Percentiles rank a stretch among this genome's conserved stretches.
These are phyloP conservation scores for Lasioglossum calceatum DNA, from an alignment of 2,888 invertebrate species.

Conservation along the genomic window DNA sequence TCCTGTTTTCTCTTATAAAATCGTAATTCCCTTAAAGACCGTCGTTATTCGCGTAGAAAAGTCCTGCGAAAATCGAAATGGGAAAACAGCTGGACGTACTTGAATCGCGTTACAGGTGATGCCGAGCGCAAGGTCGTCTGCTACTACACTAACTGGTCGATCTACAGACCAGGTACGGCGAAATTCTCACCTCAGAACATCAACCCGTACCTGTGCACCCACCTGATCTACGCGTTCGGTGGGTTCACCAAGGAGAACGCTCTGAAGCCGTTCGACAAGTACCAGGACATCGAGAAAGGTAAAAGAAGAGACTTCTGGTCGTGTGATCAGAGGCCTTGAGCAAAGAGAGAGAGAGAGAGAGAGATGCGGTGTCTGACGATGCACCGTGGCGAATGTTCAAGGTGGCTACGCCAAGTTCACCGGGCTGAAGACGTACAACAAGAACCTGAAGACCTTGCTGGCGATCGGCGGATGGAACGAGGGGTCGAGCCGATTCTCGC, in stretches of 20 bases:
- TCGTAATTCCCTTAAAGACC: neutral
- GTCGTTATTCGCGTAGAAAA: neutral
- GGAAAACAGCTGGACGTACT: neutral
- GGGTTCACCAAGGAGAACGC: conserved; percentile 96
- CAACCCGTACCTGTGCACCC: conserved; percentile 97
- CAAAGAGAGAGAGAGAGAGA: neutral
- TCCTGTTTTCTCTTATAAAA: neutral
- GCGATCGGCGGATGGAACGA: conserved; percentile 98
- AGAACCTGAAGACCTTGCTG: conserved; percentile 94
- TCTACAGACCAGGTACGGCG: conserved; percentile 95
- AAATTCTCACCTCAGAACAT: conserved; percentile 97
- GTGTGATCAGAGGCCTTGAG: neutral
- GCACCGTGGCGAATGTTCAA: conserved; percentile 77
- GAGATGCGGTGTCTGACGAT: neutral
- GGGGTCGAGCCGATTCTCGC: conserved; percentile 94
- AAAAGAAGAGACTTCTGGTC: conserved; percentile 39
- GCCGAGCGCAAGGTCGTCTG: conserved; percentile 89
- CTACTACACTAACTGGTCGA: conserved; percentile 97
- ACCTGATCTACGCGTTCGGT: conserved; percentile 96
- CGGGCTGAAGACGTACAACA: conserved; percentile 96
- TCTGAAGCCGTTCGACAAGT: conserved; percentile 96
- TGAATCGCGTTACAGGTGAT: neutral
- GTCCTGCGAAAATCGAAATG: neutral
- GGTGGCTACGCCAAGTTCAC: conserved; percentile 98
- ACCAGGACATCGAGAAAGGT: conserved; percentile 98